phyloP scores from a whole-genome alignment of 1,140 invertebrate species.

The Trinorchestia longiramus region DNA sequence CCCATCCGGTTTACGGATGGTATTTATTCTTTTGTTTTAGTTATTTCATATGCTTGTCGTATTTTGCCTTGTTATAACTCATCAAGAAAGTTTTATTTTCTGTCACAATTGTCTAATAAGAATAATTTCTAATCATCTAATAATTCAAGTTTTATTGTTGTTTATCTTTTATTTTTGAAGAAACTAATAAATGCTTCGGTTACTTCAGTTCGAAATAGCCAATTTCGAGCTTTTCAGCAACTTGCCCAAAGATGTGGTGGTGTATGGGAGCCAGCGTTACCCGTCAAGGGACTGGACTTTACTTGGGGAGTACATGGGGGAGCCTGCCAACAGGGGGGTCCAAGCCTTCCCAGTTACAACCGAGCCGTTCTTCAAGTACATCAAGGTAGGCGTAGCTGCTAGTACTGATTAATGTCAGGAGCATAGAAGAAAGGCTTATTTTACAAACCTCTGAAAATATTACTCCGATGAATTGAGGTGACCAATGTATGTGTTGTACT shows the following conservation, averaged over 20 bases:
- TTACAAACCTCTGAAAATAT: neutral
- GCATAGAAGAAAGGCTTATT: neutral
- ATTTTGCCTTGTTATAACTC: neutral
- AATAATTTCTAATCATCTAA: slow-evolving; percentile 26
- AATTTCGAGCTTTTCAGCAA: slow-evolving; percentile 99
- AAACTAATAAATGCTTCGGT: slow-evolving; percentile 57
- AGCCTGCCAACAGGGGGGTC: slow-evolving; percentile 83
- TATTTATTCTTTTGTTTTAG: neutral
- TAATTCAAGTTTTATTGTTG: slow-evolving; percentile 51
- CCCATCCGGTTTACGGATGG: neutral
- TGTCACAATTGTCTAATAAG: neutral
- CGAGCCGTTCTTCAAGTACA: slow-evolving; percentile 92
- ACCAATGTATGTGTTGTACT: neutral
- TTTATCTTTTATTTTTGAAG: slow-evolving; percentile 39
- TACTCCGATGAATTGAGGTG: neutral
- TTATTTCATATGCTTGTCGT: neutral
- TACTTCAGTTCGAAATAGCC: slow-evolving; percentile 85
- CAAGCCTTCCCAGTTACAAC: slow-evolving; percentile 87
- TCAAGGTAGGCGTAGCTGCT: slow-evolving; percentile 72
- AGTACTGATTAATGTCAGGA: neutral
- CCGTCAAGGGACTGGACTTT: slow-evolving; percentile 92
- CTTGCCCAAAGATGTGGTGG: slow-evolving; percentile 87
- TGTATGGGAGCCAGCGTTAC: slow-evolving; percentile 75
- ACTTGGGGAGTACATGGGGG: slow-evolving; percentile 87
- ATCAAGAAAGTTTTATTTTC: neutral